A percentile compares a stretch with the other conserved stretches of the same genome.
Conservation (phyloP, 2,113 vertebrate genomes). For the Poeciliopsis prolifica region DNA sequence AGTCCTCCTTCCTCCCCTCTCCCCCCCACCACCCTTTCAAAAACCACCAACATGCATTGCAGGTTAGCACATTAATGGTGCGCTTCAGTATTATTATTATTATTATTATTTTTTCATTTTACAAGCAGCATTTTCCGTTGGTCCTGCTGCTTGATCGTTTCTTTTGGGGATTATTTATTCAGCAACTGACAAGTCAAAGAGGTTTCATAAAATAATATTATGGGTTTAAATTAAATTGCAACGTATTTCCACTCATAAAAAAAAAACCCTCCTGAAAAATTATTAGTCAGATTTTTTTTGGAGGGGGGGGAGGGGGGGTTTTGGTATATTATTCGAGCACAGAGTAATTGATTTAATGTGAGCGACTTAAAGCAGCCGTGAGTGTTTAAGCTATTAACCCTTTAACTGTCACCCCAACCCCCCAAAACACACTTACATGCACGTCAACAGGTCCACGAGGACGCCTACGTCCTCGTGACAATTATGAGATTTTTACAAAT, state of each 20-base stretch:
- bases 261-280: not conserved
- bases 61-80: not conserved
- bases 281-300: slow-evolving; percentile 8
- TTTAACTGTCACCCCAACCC: too few species aligned
- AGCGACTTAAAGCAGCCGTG: slow-evolving; percentile 4
- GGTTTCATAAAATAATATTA: not conserved
- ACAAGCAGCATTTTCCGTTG: slow-evolving; percentile 13
- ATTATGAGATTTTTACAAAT: too few species aligned
- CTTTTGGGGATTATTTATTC: not conserved
- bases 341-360: slow-evolving; percentile 17
- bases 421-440: too few species aligned
- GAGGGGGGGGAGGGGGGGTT: not conserved
- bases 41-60: slow-evolving; percentile 9
- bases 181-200: not conserved
- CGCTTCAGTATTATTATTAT: slow-evolving; percentile 1
- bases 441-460: too few species aligned
- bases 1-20: not conserved
- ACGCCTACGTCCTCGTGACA: too few species aligned
- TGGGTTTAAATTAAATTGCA: not conserved
- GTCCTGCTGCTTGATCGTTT: slow-evolving; percentile 11
- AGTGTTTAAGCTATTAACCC: not conserved
- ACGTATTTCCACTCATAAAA: not conserved
- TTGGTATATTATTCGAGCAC: slow-evolving; percentile 2
- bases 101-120: slow-evolving; percentile 8
- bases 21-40: not conserved